Evolutionary conservation across 1,140 invertebrate genomes (phyloP).

Genomic region (Bombus vancouverensis): DNA sequence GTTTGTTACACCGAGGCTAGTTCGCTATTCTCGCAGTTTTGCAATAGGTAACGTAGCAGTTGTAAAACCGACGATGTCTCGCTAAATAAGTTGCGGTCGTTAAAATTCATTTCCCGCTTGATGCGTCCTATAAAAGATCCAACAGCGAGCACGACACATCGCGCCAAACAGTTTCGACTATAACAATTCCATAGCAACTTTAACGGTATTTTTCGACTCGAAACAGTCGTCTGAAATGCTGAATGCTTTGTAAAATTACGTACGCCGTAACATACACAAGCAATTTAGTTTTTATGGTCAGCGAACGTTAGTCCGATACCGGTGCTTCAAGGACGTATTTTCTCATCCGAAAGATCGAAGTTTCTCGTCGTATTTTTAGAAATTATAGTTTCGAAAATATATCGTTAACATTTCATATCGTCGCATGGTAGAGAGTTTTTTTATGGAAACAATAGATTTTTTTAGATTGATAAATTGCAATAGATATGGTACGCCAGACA

Average conservation of each 20-base stretch:
- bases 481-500: no score
- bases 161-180: background rate
- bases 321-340: background rate
- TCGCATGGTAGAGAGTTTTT: no score
- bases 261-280: background rate
- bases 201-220: background rate
- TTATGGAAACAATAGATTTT: no score
- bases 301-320: background rate
- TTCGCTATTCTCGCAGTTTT: background rate
- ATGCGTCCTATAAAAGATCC: constrained; percentile 13
- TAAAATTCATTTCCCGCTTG: constrained; percentile 16
- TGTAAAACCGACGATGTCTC: background rate
- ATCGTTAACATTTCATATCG: no score
- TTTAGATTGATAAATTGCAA: no score
- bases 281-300: background rate
- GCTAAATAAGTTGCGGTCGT: constrained; percentile 8
- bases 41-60: background rate
- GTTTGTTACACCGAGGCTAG: background rate
- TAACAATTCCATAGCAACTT: background rate
- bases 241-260: constrained; percentile 2
- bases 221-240: background rate
- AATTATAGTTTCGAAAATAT: no score
- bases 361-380: background rate
- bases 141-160: background rate
- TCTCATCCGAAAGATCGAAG: background rate